Evolutionary conservation across 2,113 vertebrate genomes (phyloP).

Genomic region (Zapornia atra): DNA sequence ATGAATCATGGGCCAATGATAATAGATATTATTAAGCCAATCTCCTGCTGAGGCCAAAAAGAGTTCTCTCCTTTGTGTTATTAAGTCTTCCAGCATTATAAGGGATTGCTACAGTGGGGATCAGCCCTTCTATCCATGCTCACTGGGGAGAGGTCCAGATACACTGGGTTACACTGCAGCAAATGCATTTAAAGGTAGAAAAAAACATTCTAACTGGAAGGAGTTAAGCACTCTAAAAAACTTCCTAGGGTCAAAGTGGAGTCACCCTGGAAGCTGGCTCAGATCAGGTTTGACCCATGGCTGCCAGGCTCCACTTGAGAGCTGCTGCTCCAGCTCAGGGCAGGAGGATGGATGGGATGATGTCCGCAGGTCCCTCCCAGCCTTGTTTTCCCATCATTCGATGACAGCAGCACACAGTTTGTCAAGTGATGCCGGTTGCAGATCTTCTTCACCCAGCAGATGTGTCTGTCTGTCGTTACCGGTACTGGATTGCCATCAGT

Average conservation of each 20-base stretch:
- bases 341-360: not conserved
- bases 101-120: not conserved
- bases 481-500: not conserved
- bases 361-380: not conserved
- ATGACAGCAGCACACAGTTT: accelerated
- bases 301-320: not conserved
- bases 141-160: not conserved
- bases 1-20: not conserved
- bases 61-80: not conserved
- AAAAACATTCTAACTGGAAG: not conserved
- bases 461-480: not conserved
- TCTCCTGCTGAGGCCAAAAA: not conserved
- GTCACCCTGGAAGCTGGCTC: not conserved
- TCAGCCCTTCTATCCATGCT: not conserved
- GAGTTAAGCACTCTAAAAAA: not conserved
- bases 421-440: not conserved
- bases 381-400: not conserved
- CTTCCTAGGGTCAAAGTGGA: accelerated
- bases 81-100: not conserved
- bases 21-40: not conserved
- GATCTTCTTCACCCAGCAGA: not conserved
- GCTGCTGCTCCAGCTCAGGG: not conserved
- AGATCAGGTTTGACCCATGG: not conserved
- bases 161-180: not conserved
- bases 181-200: not conserved